Base-by-base conservation (phyloP, 2,888 invertebrate genomes). In the Artemia sinica region DNA sequence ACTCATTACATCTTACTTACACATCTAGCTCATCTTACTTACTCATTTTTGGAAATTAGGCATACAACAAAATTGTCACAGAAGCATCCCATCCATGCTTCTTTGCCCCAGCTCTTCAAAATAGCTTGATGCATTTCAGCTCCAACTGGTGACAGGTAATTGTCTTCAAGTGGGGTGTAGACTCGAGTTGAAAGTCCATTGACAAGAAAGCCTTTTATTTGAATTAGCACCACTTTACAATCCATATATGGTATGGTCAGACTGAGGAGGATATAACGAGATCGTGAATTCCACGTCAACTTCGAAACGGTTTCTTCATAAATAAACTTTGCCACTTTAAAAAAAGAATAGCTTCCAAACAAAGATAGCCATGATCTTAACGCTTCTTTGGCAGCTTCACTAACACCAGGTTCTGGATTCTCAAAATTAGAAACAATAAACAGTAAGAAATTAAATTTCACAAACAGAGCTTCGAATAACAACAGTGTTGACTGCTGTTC, bases 1-100 rank as follows among this genome's bases (percentile, higher is more conserved):
- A 58, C 63, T 58, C 63, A 58, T 58, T 58, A n/a, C n/a, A n/a
- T 10, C n/a, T 18, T 58, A 58, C 63, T 58, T 28, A 58, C 63
- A 10, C 63, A 58, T 58, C n/a, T n/a, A n/a, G n/a, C n/a, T n/a
- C n/a, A n/a, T 10, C n/a, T 18, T 58, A 58, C 63, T 58, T 28
- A 58, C 63, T 58, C 63, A 58, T 58, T 58, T n/a, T 28, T 10
- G 8, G 63, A 58, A 8, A 58, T 28, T 9, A 58, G 63, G 8
- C 14, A n/a, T 10, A 2, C n/a, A 9, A 58, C n/a, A 58, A 58
- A 58, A n/a, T 58, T 58, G 28, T 58, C 63, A 28, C 63, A 58
- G 8, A 58, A 10, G 8, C n/a, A n/a, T 18, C 14, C 63, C 9
- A 18, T 8, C 63, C 63, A 58, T 18, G 63, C 14, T 10, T 58